Conservation (phyloP, 2,797 vertebrate genomes). For the Poecilia gillii region DNA sequence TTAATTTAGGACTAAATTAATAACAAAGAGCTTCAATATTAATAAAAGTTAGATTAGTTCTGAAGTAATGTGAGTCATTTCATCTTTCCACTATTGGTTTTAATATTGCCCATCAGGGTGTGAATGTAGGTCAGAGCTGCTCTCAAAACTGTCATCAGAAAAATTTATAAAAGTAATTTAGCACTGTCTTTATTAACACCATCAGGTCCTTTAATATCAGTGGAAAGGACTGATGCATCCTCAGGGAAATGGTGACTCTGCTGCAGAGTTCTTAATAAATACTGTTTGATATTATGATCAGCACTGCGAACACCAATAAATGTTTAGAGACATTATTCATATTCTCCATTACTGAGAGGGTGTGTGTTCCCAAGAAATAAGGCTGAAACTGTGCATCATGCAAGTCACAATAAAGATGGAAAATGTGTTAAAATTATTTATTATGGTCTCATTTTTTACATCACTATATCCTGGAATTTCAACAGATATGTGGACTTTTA, state of each 20-base stretch:
- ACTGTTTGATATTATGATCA: background rate
- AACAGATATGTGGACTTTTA: background rate
- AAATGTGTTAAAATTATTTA: background rate
- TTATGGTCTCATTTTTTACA: background rate
- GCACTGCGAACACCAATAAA: background rate
- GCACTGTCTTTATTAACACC: background rate
- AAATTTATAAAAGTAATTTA: background rate
- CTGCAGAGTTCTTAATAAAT: background rate
- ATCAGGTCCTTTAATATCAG: constrained; percentile 2
- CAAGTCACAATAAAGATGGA: background rate
- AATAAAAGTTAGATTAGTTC: constrained; percentile 1
- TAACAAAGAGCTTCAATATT: constrained; percentile 1
- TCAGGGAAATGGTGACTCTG: background rate
- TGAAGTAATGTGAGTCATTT: background rate
- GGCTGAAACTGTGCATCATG: background rate
- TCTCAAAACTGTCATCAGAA: background rate
- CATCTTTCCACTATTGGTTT: background rate
- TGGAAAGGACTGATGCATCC: background rate
- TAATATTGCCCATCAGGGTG: background rate
- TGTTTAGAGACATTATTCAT: background rate
- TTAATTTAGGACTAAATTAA: background rate
- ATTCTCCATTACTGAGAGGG: background rate
- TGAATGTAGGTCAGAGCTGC: background rate
- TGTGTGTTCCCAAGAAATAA: background rate
- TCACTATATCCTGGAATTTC: background rate